Evolutionary conservation across 2,113 vertebrate species (phyloP).

Genomic region (Agelaius tricolor): DNA sequence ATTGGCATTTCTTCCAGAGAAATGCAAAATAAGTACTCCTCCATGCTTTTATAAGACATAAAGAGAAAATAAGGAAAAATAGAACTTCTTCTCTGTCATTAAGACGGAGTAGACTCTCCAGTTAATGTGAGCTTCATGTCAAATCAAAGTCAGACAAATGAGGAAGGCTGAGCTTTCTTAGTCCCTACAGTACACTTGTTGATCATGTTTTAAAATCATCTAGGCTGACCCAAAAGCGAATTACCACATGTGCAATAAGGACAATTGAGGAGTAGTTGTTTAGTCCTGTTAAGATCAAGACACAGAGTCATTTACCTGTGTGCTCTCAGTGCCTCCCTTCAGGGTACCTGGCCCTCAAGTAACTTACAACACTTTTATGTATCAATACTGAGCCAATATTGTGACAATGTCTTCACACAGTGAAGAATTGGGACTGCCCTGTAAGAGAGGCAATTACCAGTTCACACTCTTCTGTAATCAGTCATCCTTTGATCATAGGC

Average conservation of each 20-base stretch:
- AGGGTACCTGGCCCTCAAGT: neutral
- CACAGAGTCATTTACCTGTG: neutral
- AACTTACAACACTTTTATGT: neutral
- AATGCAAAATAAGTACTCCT: constrained; percentile 1
- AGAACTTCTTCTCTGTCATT: neutral
- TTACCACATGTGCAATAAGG: neutral
- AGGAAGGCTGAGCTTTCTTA: neutral
- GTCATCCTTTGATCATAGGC: neutral
- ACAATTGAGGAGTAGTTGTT: neutral
- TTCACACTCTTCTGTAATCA: neutral
- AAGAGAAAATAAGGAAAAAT: neutral
- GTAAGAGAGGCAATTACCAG: neutral
- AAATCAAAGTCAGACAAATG: neutral
- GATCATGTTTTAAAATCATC: neutral
- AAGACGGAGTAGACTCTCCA: neutral
- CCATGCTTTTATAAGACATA: neutral
- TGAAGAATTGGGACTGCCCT: neutral
- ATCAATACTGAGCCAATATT: neutral
- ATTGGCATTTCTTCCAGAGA: neutral
- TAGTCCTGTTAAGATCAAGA: neutral
- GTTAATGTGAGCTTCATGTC: neutral
- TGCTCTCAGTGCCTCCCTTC: neutral
- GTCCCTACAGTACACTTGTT: accelerated
- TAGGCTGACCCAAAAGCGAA: neutral
- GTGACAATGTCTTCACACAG: neutral